These are phyloP conservation scores for Matsumyia berberina DNA, from an alignment of 2,888 invertebrate species.

Conservation along the genomic window DNA sequence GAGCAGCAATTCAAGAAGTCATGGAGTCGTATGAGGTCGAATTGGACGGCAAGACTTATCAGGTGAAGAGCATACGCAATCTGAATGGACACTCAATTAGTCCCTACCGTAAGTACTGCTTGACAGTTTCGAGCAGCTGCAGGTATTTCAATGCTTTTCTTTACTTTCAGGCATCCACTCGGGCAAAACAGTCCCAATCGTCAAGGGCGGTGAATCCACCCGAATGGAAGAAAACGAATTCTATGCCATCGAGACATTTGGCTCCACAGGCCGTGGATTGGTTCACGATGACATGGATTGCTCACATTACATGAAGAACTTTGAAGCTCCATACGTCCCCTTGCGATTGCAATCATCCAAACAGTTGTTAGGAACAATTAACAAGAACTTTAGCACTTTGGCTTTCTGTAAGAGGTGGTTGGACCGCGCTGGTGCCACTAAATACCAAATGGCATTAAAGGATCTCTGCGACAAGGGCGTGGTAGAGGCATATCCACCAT, in stretches of 20 bases:
- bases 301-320: constrained; percentile 99
- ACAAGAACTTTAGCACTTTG: constrained; percentile 98
- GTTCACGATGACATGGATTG: constrained; percentile 99
- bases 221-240: constrained; percentile 99
- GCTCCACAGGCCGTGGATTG: constrained; percentile 96
- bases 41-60: constrained; percentile 97
- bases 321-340: constrained; percentile 96
- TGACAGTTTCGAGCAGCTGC: not conserved
- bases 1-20: constrained; percentile 98
- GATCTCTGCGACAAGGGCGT: constrained; percentile 99
- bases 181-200: constrained; percentile 99
- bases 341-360: constrained; percentile 97
- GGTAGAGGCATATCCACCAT: constrained; percentile 99
- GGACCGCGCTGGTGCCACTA: constrained; percentile 97
- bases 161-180: constrained; percentile 90
- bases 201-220: constrained; percentile 98
- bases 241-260: constrained; percentile 99
- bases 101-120: constrained; percentile 92
- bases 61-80: constrained; percentile 98
- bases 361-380: constrained; percentile 94
- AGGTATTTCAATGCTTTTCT: not conserved
- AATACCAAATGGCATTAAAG: constrained; percentile 99
- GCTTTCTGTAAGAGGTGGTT: constrained; percentile 99
- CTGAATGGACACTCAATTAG: constrained; percentile 99
- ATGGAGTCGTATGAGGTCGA: constrained; percentile 99